Conservation (phyloP, 2,888 invertebrate genomes). For the Mimachlamys varia region DNA sequence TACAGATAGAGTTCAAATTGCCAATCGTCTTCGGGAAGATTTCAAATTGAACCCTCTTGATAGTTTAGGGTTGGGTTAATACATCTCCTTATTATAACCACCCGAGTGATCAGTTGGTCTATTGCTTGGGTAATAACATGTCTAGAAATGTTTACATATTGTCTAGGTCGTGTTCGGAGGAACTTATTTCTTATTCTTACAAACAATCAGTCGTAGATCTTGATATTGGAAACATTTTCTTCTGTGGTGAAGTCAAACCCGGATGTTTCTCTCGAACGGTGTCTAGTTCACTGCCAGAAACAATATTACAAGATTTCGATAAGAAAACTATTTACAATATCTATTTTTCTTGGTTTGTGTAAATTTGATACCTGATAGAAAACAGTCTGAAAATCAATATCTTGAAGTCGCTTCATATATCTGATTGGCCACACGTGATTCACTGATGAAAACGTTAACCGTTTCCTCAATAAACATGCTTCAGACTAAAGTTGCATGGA, state of each 20-base stretch:
- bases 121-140: not conserved
- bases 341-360: no score
- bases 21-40: not conserved
- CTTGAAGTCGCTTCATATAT: no score
- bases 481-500: no score
- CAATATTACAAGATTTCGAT: no score
- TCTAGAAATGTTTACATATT: not conserved
- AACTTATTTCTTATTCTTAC: not conserved
- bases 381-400: no score
- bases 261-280: no score
- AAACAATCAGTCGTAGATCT: not conserved
- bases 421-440: no score
- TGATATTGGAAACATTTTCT: not conserved
- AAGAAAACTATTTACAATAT: no score
- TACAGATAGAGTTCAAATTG: not conserved
- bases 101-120: not conserved
- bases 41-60: constrained; percentile 4
- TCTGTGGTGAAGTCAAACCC: not conserved
- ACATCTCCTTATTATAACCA: not conserved
- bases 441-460: no score
- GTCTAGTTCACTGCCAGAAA: no score
- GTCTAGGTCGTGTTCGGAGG: not conserved
- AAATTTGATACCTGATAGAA: no score
- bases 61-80: not conserved
- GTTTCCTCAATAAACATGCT: no score